A percentile compares a stretch with the other conserved stretches of the same genome.
Conservation (phyloP, 2,113 vertebrate species). For the Procavia capensis region DNA sequence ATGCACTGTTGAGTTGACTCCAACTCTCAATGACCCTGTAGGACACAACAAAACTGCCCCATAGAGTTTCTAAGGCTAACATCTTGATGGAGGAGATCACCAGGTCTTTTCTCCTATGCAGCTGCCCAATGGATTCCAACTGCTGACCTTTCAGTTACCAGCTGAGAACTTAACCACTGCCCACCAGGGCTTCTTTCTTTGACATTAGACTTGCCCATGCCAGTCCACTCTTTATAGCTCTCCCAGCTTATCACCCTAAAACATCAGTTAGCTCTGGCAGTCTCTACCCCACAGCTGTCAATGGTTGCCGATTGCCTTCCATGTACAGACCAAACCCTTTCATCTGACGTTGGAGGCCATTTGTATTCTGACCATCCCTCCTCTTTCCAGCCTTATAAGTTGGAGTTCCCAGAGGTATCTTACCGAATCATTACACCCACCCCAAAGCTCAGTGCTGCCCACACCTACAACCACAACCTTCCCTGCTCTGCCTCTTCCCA, state of each 20-base stretch:
- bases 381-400: not conserved
- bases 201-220: not conserved
- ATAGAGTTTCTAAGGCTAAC: not conserved
- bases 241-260: not conserved
- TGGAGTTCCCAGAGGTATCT: not conserved
- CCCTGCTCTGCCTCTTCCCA: not conserved
- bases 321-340: fast-evolving
- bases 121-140: not conserved
- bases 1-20: not conserved
- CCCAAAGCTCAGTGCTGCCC: not conserved
- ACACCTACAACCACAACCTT: not conserved
- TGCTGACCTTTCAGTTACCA: not conserved
- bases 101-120: not conserved
- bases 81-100: not conserved
- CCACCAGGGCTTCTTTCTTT: not conserved
- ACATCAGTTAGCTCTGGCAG: not conserved
- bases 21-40: not conserved
- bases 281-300: not conserved
- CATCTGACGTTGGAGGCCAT: fast-evolving
- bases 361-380: fast-evolving
- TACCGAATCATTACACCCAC: not conserved
- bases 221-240: fast-evolving
- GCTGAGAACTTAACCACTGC: not conserved
- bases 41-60: not conserved
- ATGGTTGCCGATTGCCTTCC: not conserved